Evolutionary conservation across 2,113 vertebrate species (phyloP), one percentile per base, ranked within the genome.

Genomic region (Ochotona princeps): DNA sequence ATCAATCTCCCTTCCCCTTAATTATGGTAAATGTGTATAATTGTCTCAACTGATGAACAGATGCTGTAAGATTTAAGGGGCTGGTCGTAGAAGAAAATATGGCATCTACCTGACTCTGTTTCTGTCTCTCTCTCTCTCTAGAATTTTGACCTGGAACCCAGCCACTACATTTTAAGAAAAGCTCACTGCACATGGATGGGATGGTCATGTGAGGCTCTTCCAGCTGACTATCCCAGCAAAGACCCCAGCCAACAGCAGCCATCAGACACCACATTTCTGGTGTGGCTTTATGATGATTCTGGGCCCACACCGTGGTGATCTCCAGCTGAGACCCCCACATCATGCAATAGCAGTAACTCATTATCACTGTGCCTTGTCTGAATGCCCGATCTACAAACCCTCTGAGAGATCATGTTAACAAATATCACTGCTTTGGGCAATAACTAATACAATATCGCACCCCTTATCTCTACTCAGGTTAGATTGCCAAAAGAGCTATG

Each of bases 321-420:
- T 91, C 54, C 92, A 95, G 17, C 83, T 92, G 67, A 84, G 49
- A 69, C 35, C 21, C 47, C 70, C 67, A 83, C 17, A 23, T 7
- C 11, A 1, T 15, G 8, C 9, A 88, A 26, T 20, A 84, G 28
- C 86, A 10, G 72, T 11, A 23, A 67, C 67, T 32, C 44, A 23
- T 72, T 32, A 57, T 67, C 10, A 49, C 2, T 20, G 12, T 17
- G 14, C 30, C 49, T 63, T 30, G 0, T 74, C 54, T 93, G 54
- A 80, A 87, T 72, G 49, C 17, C 30, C 76, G 26, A 66, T 21
- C 32, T 57, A 84, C 17, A 87, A 63, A 89, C 94, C 84, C 47
- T 28, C 66, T 21, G 21, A 87, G 25, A 76, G 32, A 93, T 11
- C 32, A 14, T 44, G 28, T 91, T 57, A 63, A 66, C 57, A 15